phyloP scores from a whole-genome alignment of 1,140 invertebrate species.

The Archivesica marissinica region DNA sequence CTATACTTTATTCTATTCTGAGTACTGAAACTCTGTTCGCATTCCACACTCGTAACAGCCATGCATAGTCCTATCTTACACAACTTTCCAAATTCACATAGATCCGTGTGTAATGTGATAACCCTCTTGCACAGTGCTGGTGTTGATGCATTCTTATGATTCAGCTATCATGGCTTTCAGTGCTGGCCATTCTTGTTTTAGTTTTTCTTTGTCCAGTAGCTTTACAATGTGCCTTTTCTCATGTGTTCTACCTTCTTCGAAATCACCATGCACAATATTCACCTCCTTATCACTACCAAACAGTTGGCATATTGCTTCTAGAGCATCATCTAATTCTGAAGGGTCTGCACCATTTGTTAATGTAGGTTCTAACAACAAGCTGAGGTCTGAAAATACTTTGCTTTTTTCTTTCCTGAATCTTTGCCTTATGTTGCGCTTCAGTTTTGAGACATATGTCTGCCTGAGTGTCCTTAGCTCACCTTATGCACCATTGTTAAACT shows the following conservation, averaged over 20 bases:
- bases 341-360: neutral
- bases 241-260: neutral
- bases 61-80: conserved; percentile 32
- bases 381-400: neutral
- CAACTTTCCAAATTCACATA: neutral
- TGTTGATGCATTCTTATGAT: neutral
- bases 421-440: conserved; percentile 21
- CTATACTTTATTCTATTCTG: conserved; percentile 25
- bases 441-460: neutral
- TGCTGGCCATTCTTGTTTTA: neutral
- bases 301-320: neutral
- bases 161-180: conserved; percentile 1
- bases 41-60: conserved; percentile 49
- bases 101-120: neutral
- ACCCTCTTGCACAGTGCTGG: neutral
- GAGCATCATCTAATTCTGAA: neutral
- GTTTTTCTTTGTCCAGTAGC: neutral
- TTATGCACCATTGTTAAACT: too few species aligned
- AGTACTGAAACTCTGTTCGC: conserved; percentile 47
- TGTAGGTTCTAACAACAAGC: neutral
- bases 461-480: too few species aligned
- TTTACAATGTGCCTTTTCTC: too few species aligned
- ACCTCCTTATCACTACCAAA: conserved; percentile 7
- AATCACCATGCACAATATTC: neutral
- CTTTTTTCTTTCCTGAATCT: conserved; percentile 18